Evolutionary conservation across 2,797 vertebrate species (phyloP), one percentile per base, ranked within the genome.

Genomic region (Hemibagrus guttatus): DNA sequence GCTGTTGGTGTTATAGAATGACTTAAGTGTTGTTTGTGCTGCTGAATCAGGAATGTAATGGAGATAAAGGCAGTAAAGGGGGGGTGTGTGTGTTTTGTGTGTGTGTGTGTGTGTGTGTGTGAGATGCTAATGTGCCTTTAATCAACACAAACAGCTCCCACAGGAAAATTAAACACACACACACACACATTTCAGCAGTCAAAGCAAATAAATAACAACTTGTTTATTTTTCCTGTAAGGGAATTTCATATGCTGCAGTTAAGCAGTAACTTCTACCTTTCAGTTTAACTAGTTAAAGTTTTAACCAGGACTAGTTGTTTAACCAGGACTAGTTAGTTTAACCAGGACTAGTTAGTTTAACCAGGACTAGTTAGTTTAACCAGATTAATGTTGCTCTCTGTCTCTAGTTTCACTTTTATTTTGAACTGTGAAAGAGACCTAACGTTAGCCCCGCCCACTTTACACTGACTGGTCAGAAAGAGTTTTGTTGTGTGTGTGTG

Each of bases 1-100:
- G 17, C 21, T 46, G 4, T 14, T 26, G 71, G 71, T 13, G 46
- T 74, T 49, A n/a, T 74, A 74, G 49, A 74, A 74, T 74, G 49
- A 35, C 42, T 42, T 42, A 68, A 80, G 26, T 58, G 39, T 26
- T 75, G 28, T 63, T 79, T 66, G 39, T 69, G 52, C 64, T 35
- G 26, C 23, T 69, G 56, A 68, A 80, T 46, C 84, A 56, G 63
- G 52, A 74, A 74, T 52, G 26, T 49, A 74, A 79, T 79, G 84
- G 31, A 85, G 75, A 85, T 80, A 39, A 85, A 80, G 23, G 9
- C 31, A 68, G 63, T 68, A 49, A 59, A 74, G 39, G 56, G 23
- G 17, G 8, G 56, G n/a, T 39, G 35, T 39, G 35, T 39, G 35
- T 39, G 35, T n/a, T n/a, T n/a, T 39, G 35, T 39, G 35, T 19